phyloP scores from a whole-genome alignment of 2,888 invertebrate species.

The Troglohyphantes excavatus region DNA sequence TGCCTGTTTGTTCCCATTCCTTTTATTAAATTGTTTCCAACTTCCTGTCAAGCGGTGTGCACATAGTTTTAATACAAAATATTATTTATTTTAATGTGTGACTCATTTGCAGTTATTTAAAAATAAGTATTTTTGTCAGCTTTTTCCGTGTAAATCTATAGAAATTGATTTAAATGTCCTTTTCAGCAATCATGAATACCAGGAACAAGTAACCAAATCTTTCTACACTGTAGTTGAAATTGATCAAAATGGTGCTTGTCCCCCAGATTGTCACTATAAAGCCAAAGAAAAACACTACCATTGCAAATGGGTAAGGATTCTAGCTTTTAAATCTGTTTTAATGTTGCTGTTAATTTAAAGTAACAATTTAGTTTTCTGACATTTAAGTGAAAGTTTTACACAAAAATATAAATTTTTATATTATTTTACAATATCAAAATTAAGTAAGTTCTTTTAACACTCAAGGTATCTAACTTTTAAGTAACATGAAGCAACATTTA shows the following conservation, averaged over 20 bases:
- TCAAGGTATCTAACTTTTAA: not conserved
- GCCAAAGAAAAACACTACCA: slow-evolving; percentile 91
- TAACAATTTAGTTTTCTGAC: not conserved
- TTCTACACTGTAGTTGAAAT: slow-evolving; percentile 87
- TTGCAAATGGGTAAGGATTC: slow-evolving; percentile 90
- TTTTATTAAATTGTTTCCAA: not conserved
- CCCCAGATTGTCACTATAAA: slow-evolving; percentile 87
- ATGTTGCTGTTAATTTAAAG: slow-evolving; percentile 30
- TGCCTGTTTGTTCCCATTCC: not conserved
- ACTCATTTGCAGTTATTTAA: slow-evolving; percentile 5
- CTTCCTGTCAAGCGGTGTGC: slow-evolving; percentile 49
- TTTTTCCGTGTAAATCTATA: slow-evolving; percentile 28
- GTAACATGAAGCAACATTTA: not conserved
- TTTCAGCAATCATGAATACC: slow-evolving; percentile 90
- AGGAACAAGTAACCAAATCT: slow-evolving; percentile 91
- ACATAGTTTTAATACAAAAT: slow-evolving; percentile 28
- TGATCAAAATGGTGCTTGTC: slow-evolving; percentile 85
- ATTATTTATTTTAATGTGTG: not conserved
- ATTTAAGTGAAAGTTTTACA: not conserved
- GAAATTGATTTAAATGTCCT: slow-evolving; percentile 57
- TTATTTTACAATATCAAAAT: too few relatives aligned
- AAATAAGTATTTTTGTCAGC: not conserved
- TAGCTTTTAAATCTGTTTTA: slow-evolving; percentile 38
- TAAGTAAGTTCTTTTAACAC: not conserved
- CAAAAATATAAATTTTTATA: not conserved